Percentiles rank a stretch among this genome's conserved stretches.
Conservation (phyloP, 2,797 vertebrate genomes). For the Gallinago solitaria region DNA sequence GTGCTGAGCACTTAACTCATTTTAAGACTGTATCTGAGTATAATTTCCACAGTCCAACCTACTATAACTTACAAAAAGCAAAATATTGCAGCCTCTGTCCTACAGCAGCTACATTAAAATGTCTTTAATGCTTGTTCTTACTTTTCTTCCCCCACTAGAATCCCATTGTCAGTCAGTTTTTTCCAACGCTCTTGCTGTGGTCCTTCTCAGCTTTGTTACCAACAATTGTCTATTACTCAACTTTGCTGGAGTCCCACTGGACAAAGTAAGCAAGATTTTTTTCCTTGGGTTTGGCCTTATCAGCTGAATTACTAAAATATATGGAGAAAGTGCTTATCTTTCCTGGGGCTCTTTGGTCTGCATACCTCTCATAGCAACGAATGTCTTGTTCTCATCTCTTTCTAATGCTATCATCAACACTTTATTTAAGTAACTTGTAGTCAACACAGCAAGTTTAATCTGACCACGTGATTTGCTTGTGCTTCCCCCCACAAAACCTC, state of each 20-base stretch:
- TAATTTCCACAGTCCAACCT: not conserved
- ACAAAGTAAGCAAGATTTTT: slow-evolving; percentile 83
- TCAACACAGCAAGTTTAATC: not conserved
- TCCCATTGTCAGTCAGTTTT: slow-evolving; percentile 94
- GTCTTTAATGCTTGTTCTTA: not conserved
- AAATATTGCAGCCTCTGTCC: not conserved
- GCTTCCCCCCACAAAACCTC: not conserved
- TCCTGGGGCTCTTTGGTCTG: not conserved
- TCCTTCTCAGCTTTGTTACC: slow-evolving; percentile 92
- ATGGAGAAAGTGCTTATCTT: not conserved
- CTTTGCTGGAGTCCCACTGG: slow-evolving; percentile 92
- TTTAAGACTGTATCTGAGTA: not conserved
- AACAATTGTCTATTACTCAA: slow-evolving; percentile 92
- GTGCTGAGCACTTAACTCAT: not conserved
- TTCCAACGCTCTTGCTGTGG: slow-evolving; percentile 94
- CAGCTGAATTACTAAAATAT: not conserved
- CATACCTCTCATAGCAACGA: not conserved
- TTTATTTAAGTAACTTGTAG: not conserved
- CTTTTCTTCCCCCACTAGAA: slow-evolving; percentile 73
- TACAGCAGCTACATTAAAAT: not conserved
- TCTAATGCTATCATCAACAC: not conserved
- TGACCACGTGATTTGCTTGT: not conserved
- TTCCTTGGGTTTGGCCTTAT: not conserved
- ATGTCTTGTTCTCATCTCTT: not conserved
- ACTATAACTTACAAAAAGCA: not conserved